Percentiles rank a stretch among this genome's conserved stretches.
Conservation (phyloP, 2,797 vertebrate genomes). For the Oryzias dopingdopingensis region DNA sequence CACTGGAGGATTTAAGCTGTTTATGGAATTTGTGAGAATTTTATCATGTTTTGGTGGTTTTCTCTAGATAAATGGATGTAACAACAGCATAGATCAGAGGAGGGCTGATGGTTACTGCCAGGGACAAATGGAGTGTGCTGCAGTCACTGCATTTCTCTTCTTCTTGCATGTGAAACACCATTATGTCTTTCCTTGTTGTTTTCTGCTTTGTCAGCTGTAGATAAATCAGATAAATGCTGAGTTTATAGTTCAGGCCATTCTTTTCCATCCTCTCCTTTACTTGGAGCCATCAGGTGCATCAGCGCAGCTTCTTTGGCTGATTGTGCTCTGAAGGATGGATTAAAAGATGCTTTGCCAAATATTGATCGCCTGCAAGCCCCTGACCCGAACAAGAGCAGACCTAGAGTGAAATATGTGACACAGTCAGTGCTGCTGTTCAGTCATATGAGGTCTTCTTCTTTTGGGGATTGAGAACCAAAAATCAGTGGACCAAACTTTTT, state of each 20-base stretch:
- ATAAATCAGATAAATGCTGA: constrained; percentile 72
- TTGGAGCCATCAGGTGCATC: constrained; percentile 67
- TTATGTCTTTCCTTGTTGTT: constrained; percentile 3
- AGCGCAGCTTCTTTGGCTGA: constrained; percentile 71
- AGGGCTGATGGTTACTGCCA: constrained; percentile 59
- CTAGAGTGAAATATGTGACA: constrained; percentile 30
- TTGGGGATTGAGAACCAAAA: neutral
- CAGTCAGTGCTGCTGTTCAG: constrained; percentile 15
- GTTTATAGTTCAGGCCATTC: constrained; percentile 33
- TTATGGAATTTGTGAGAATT: constrained; percentile 4
- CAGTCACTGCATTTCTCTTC: constrained; percentile 36
- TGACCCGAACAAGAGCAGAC: constrained; percentile 35
- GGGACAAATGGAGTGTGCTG: constrained; percentile 40
- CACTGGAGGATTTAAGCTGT: constrained; percentile 6
- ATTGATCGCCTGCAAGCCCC: constrained; percentile 40
- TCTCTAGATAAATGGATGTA: constrained; percentile 41
- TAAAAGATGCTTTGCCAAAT: constrained; percentile 77
- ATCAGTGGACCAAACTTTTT: neutral
- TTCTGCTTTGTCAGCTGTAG: constrained; percentile 48
- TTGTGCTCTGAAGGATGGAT: constrained; percentile 80
- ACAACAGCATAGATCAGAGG: constrained; percentile 65
- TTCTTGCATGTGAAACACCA: constrained; percentile 9
- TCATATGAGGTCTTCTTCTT: constrained; percentile 2
- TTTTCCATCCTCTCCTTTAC: constrained; percentile 60
- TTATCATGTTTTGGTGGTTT: constrained; percentile 7